Evolutionary conservation across 2,113 vertebrate genomes (phyloP).

Genomic region (Bagarius yarrelli): DNA sequence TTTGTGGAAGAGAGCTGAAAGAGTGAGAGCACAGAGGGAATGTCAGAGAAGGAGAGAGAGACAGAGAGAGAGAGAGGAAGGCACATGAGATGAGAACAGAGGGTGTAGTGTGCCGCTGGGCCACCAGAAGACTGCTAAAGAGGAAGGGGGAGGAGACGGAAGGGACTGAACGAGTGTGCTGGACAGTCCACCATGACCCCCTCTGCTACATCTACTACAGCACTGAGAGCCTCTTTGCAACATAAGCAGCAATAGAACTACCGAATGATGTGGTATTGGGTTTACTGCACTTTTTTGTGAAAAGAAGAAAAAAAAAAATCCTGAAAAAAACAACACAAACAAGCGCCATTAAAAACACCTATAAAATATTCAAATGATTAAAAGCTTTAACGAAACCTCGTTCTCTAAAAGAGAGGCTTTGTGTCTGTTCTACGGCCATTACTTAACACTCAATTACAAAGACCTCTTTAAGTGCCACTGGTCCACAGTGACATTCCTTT

Average conservation of each 20-base stretch:
- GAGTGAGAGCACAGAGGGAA: slow-evolving; percentile 35
- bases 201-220: slow-evolving; percentile 27
- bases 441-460: slow-evolving; percentile 26
- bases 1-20: slow-evolving; percentile 27
- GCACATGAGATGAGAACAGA: slow-evolving; percentile 43
- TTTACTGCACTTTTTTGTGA: not conserved
- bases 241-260: not conserved
- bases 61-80: slow-evolving; percentile 26
- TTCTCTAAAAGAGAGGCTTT: slow-evolving; percentile 18
- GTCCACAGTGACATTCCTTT: slow-evolving; percentile 33
- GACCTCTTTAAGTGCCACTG: slow-evolving; percentile 26
- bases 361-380: slow-evolving; percentile 12
- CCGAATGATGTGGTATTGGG: not conserved
- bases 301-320: not conserved
- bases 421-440: not conserved
- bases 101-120: slow-evolving; percentile 35
- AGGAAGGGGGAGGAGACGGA: slow-evolving; percentile 26
- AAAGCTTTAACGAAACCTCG: slow-evolving; percentile 1
- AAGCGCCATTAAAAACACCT: not conserved
- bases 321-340: not conserved
- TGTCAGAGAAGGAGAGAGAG: slow-evolving; percentile 6
- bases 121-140: slow-evolving; percentile 35
- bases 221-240: not conserved
- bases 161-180: slow-evolving; percentile 13
- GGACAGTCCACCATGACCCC: slow-evolving; percentile 43